phyloP scores from a whole-genome alignment of 2,797 vertebrate species.

The Phoxinus dragarum region DNA sequence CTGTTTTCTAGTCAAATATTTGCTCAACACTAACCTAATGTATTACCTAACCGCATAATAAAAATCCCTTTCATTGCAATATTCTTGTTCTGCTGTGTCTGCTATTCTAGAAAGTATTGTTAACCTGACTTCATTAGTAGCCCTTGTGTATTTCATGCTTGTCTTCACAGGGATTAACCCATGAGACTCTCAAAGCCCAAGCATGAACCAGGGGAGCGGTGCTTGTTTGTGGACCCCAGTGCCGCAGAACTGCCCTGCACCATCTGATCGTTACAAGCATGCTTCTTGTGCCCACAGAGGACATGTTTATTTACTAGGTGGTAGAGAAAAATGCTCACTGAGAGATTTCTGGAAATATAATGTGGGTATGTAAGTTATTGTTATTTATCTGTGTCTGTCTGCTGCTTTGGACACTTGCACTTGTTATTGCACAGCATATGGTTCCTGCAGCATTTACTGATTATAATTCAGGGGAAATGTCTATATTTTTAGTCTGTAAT shows the following conservation, averaged over 20 bases:
- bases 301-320: conserved; percentile 83
- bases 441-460: not conserved
- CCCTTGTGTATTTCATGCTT: conserved; percentile 26
- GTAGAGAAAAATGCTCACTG: conserved; percentile 72
- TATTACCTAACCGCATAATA: conserved; percentile 20
- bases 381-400: not conserved
- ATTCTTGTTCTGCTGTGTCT: conserved; percentile 1
- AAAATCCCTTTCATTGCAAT: conserved; percentile 14
- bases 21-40: conserved; percentile 23
- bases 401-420: not conserved
- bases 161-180: conserved; percentile 41
- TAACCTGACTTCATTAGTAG: conserved; percentile 7
- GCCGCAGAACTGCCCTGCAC: conserved; percentile 71
- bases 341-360: conserved; percentile 88
- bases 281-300: conserved; percentile 77
- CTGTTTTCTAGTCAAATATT: conserved; percentile 21
- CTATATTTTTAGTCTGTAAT: conserved; percentile 72
- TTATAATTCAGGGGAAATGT: not conserved
- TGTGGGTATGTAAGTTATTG: conserved; percentile 82
- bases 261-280: conserved; percentile 84
- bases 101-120: not conserved
- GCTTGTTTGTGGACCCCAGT: conserved; percentile 76
- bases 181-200: conserved; percentile 46
- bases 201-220: conserved; percentile 68
- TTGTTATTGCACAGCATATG: not conserved